Percentiles rank a stretch among this genome's conserved stretches.
Evolutionary conservation across 2,797 vertebrate genomes (phyloP).

Genomic region (Lindbergichthys nudifrons): DNA sequence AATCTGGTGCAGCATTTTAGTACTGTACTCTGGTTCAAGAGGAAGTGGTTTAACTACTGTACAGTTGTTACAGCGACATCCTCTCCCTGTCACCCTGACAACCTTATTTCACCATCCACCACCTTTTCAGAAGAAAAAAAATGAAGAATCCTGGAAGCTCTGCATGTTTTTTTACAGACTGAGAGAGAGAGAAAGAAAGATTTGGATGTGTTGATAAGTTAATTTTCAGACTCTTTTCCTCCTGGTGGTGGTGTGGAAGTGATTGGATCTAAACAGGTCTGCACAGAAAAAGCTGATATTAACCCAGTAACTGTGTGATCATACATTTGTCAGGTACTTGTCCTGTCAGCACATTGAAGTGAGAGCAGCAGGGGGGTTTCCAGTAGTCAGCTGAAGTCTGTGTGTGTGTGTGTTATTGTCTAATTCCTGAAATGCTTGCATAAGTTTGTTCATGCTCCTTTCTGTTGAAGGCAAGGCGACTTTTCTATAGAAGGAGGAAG

Average conservation of each 20-base stretch:
- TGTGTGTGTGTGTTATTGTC: conserved; percentile 54
- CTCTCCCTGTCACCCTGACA: conserved; percentile 68
- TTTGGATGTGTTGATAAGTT: conserved; percentile 32
- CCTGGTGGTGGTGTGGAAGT: conserved; percentile 26
- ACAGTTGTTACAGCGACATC: conserved; percentile 73
- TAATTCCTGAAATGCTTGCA: conserved; percentile 82
- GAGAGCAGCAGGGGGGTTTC: conserved; percentile 63
- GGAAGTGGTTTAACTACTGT: conserved; percentile 78
- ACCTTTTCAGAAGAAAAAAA: conserved; percentile 48
- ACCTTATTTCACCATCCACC: conserved; percentile 56
- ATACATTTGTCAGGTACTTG: conserved; percentile 56
- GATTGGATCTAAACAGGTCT: conserved; percentile 39
- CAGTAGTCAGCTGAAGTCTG: conserved; percentile 72
- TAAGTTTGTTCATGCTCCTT: conserved; percentile 72
- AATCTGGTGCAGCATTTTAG: conserved; percentile 60
- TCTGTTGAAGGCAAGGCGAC: conserved; percentile 35
- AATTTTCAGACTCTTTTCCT: not conserved
- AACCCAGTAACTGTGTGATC: conserved; percentile 31
- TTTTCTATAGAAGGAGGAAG: conserved; percentile 71
- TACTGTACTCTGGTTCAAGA: conserved; percentile 67
- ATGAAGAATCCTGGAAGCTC: conserved; percentile 35
- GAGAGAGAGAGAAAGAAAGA: not conserved
- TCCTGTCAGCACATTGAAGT: conserved; percentile 64
- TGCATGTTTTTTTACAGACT: not conserved
- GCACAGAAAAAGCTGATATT: conserved; percentile 40